Percentiles rank a stretch among this genome's conserved stretches.
These are phyloP conservation scores for Drosophila neutralis DNA, from an alignment of 2,888 invertebrate genomes.

Conservation along the genomic window DNA sequence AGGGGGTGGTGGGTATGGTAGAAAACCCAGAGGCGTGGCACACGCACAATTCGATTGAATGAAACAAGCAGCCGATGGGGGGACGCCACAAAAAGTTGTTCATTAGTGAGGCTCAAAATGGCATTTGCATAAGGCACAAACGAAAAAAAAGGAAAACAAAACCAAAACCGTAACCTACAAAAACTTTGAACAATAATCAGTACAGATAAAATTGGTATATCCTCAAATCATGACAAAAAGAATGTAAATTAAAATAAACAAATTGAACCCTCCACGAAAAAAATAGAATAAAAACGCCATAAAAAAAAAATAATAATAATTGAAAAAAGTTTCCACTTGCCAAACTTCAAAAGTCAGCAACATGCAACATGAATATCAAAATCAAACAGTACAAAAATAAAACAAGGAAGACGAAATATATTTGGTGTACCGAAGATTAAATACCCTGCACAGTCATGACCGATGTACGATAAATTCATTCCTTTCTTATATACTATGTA, in stretches of 20 bases:
- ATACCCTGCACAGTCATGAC: slow-evolving; percentile 14
- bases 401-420: slow-evolving; percentile 17
- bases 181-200: slow-evolving; percentile 44
- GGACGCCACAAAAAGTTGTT: slow-evolving; percentile 63
- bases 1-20: neutral
- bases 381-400: slow-evolving; percentile 48
- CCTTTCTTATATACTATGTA: neutral
- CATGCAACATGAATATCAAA: slow-evolving; percentile 81
- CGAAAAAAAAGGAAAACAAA: slow-evolving; percentile 9
- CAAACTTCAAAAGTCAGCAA: slow-evolving; percentile 78
- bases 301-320: slow-evolving; percentile 39
- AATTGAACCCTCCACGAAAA: slow-evolving; percentile 26
- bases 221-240: slow-evolving; percentile 44
- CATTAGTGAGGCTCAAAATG: slow-evolving; percentile 63
- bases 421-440: neutral
- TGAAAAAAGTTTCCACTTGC: slow-evolving; percentile 65
- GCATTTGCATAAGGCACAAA: slow-evolving; percentile 63
- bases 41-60: slow-evolving; percentile 73
- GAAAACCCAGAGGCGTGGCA: slow-evolving; percentile 38
- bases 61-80: slow-evolving; percentile 36
- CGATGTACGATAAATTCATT: neutral
- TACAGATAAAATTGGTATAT: slow-evolving; percentile 35
- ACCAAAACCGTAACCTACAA: slow-evolving; percentile 15
- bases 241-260: slow-evolving; percentile 79
- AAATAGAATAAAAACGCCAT: slow-evolving; percentile 8